These are phyloP conservation scores for Lonchura striata DNA, from an alignment of 2,113 vertebrate genomes.

Conservation along the genomic window DNA sequence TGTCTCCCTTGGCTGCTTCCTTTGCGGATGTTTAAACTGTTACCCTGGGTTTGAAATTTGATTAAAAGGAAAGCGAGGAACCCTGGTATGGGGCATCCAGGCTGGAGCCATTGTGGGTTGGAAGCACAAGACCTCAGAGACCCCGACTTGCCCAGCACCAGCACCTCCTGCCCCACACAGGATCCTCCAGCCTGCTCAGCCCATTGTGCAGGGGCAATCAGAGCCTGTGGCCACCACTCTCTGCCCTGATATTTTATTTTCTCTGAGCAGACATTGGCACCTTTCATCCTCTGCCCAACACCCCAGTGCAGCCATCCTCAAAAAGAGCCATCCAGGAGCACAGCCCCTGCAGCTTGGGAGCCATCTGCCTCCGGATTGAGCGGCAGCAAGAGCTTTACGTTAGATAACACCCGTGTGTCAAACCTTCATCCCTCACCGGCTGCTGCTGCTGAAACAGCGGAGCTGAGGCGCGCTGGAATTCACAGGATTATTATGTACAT, in stretches of 20 bases:
- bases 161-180: background rate
- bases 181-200: background rate
- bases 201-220: rapidly evolving
- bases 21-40: background rate
- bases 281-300: background rate
- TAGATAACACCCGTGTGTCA: background rate
- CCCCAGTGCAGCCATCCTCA: background rate
- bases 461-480: background rate
- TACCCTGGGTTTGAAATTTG: slow-evolving; percentile 13
- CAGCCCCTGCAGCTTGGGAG: background rate
- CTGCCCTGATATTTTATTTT: background rate
- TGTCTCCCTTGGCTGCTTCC: slow-evolving; percentile 2
- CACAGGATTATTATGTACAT: background rate
- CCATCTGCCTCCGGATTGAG: background rate
- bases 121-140: background rate
- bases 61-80: background rate
- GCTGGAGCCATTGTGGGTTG: background rate
- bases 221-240: background rate
- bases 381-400: background rate
- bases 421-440: background rate
- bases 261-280: background rate
- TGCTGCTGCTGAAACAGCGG: background rate
- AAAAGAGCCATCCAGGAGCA: background rate
- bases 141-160: rapidly evolving
- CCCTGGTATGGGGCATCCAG: background rate